Conservation (phyloP, 2,888 invertebrate species). For the Tipula unca region DNA sequence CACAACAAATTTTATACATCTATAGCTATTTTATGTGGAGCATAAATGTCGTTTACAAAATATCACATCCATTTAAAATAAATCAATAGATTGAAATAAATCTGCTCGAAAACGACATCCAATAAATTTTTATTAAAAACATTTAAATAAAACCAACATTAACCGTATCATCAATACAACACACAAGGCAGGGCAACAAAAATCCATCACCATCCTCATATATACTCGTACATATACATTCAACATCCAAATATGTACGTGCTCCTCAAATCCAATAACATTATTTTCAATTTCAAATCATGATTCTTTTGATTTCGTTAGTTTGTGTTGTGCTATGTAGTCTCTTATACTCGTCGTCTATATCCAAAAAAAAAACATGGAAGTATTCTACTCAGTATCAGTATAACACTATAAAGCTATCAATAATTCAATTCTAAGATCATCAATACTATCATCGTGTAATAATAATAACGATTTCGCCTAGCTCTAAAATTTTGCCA, state of each 20-base stretch:
- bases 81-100: neutral
- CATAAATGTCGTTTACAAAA: no score
- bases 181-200: neutral
- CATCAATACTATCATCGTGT: neutral
- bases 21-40: no score
- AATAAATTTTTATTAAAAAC: neutral
- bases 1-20: no score
- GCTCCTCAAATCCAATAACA: neutral
- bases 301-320: neutral
- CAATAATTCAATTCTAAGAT: neutral
- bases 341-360: neutral
- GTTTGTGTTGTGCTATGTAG: no score
- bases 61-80: no score
- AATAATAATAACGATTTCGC: neutral
- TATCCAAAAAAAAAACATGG: neutral
- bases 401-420: no score
- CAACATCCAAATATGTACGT: neutral
- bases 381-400: neutral
- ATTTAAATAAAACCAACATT: neutral
- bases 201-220: neutral
- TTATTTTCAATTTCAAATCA: constrained; percentile 1
- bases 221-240: neutral
- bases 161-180: neutral
- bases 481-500: neutral
- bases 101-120: neutral